These are phyloP conservation scores for Coenonympha arcania DNA, from an alignment of 2,888 invertebrate species.

Conservation along the genomic window DNA sequence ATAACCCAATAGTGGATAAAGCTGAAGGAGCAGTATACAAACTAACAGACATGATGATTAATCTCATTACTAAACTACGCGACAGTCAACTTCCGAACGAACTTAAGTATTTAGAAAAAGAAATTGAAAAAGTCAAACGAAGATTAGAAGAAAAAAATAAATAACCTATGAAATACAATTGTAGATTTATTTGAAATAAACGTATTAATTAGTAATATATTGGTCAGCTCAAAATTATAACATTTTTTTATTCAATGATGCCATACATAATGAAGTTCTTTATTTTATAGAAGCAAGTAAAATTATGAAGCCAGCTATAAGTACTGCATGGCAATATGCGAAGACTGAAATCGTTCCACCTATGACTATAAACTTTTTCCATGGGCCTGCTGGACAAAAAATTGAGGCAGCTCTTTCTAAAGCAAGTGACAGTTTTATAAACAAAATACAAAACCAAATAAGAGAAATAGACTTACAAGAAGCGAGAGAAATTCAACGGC, in stretches of 20 bases:
- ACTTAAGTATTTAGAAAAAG: slow-evolving; percentile 47
- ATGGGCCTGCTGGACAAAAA: slow-evolving; percentile 41
- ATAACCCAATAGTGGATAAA: slow-evolving; percentile 41
- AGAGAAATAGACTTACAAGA: slow-evolving; percentile 42
- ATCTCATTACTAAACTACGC: slow-evolving; percentile 38
- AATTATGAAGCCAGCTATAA: slow-evolving; percentile 34
- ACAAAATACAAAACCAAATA: slow-evolving; percentile 34
- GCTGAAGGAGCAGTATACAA: slow-evolving; percentile 38
- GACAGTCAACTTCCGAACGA: slow-evolving; percentile 44
- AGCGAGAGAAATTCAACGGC: slow-evolving; percentile 32
- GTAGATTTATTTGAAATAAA: neutral
- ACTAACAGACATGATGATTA: slow-evolving; percentile 31
- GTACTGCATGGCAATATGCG: slow-evolving; percentile 50
- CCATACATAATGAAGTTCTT: neutral
- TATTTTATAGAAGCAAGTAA: slow-evolving; percentile 39
- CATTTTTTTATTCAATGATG: neutral
- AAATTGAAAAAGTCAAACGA: slow-evolving; percentile 40
- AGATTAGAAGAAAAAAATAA: slow-evolving; percentile 11
- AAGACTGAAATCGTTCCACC: slow-evolving; percentile 64
- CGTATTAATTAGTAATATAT: no score
- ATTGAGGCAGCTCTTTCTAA: slow-evolving; percentile 40
- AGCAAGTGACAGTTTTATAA: slow-evolving; percentile 35
- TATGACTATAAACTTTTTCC: slow-evolving; percentile 39
- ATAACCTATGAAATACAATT: neutral
- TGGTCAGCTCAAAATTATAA: no score